Evolutionary conservation across 2,797 vertebrate genomes (phyloP).

Genomic region (Aselliscus stoliczkanus): DNA sequence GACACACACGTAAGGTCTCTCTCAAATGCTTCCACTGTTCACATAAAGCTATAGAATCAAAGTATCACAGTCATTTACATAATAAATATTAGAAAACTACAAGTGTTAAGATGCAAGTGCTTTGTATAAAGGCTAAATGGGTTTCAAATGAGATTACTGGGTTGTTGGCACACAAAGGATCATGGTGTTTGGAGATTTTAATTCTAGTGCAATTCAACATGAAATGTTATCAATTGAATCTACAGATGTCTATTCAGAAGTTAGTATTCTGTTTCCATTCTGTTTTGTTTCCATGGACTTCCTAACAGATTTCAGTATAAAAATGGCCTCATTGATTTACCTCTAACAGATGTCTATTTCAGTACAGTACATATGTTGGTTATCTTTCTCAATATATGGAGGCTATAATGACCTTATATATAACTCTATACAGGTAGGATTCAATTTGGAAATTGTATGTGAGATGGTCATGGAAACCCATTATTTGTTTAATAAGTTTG

Average conservation of each 20-base stretch:
- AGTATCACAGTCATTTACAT: neutral
- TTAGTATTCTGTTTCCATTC: neutral
- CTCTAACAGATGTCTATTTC: neutral
- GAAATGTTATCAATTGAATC: neutral
- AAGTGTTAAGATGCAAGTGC: neutral
- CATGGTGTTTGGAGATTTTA: neutral
- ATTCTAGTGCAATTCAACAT: neutral
- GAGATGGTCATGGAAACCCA: fast-evolving
- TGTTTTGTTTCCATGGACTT: neutral
- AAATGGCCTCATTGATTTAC: neutral
- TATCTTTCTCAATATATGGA: neutral
- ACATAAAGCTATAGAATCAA: neutral
- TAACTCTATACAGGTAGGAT: neutral
- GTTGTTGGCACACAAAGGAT: neutral
- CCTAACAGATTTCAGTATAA: neutral
- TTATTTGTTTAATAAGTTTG: neutral
- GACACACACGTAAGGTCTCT: neutral
- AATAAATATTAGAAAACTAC: neutral
- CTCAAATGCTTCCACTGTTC: neutral
- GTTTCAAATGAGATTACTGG: neutral
- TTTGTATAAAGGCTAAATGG: neutral
- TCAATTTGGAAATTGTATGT: neutral
- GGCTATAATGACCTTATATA: neutral
- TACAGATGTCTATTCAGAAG: neutral
- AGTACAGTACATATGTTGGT: neutral